Base-by-base conservation (phyloP, 2,888 invertebrate species). In the Herminia tarsipennalis region DNA sequence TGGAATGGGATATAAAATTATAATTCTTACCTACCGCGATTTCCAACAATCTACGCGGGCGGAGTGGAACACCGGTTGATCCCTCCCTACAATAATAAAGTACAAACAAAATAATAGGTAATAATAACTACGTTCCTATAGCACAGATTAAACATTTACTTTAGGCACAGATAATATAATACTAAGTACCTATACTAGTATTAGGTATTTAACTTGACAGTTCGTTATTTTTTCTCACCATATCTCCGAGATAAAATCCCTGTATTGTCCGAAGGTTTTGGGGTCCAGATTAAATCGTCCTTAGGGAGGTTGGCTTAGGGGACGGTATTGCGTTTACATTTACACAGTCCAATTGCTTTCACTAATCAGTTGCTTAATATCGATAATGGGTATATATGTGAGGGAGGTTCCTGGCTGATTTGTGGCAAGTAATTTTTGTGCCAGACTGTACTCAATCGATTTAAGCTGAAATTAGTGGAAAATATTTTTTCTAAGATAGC, bases 261-360 rank as follows among this genome's bases (percentile, higher is more conserved):
- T 64, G 61, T 60, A 67, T 67, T 56, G 65, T 64, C 52, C 65
- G 49, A 55, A 55, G 49, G 52, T 63, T 64, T 63, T 58, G 54
- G 61, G 57, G 47, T 56, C 36, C 58, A 55, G 66, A 68, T 66
- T 66, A 68, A 66, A 65, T 65, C 50, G 53, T 53, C 53, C 59
- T 17, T 44, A 32, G 59, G 45, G 50, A 47, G 43, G 50, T 33
- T 4, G 24, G 47, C 43, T 58, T 43, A 41, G 47, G 55, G 64
- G 56, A 41, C 36, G 48, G 44, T 48, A 66, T 64, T 56, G 51
- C 53, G 43, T 59, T 67, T 64, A 67, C 67, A 59, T 59, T 67
- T 64, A 67, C 67, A 59, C 67, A 59, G 56, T 53, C 54, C 67
- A 65, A 64, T 67, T 66, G 64, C 41, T 66, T 58, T 58, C 52